Evolutionary conservation across 2,113 vertebrate species (phyloP), one percentile per base, ranked within the genome.

Genomic region (Choloepus hoffmanni): DNA sequence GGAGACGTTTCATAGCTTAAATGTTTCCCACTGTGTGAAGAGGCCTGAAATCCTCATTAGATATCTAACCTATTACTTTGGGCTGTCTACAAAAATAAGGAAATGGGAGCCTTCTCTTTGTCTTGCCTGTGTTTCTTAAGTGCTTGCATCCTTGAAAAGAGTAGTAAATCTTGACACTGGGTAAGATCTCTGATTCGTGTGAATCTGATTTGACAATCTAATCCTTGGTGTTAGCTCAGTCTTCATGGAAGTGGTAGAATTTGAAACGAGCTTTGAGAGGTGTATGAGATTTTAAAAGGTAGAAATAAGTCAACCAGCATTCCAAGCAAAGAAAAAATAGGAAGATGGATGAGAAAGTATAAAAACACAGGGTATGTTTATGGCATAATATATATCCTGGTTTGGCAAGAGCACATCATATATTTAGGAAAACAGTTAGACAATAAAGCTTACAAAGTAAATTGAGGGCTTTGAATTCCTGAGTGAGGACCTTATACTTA

Each of bases 391-490:
- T 1, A 87, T 5, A 33, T 76, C 33, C 72, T 77, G 65, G 2
- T 95, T 92, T 85, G 33, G 28, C 23, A 43, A 50, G 23, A 83
- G 14, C 58, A 91, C 18, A 86, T 1, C 30, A 23, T 73, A 89
- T 70, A 23, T 78, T 67, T 82, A 76, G 90, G n/a, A 43, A 45
- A 90, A 94, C 0, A 36, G 33, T 68, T 50, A 70, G 65, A 48
- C 15, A 5, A 76, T 72, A 88, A 53, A 95, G 2, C 7, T 81
- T n/a, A n/a, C 55, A 48, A 92, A 45, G 8, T 48, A 92, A 85
- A 28, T 65, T 81, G 33, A 67, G 13, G 26, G 30, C 40, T 91
- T 93, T 83, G 28, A 95, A 90, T 91, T 91, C 26, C 43, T 82
- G 26, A 18, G 40, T 78, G 14, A 94, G 62, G 30, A 70, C 11